Evolutionary conservation across 2,797 vertebrate genomes (phyloP), one percentile per base, ranked within the genome.

Genomic region (Bufotes viridis): DNA sequence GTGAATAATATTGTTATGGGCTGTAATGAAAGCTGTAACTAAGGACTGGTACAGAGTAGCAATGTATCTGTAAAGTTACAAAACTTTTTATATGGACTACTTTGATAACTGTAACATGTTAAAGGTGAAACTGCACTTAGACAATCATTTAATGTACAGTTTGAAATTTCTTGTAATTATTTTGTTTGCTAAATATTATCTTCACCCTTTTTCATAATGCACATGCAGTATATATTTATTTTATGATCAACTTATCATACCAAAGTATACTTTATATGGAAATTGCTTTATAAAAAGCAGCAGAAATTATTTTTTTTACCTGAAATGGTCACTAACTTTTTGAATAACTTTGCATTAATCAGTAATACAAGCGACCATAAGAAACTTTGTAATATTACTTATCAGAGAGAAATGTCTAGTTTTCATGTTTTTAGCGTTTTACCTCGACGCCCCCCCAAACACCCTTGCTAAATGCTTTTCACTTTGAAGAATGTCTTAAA

Each of bases 201-300:
- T 15, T 49, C 72, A 81, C 17, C 11, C 14, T 61, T 49, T 84
- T 75, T 60, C 12, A 60, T 63, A 17, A n/a, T 55, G 22, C 75
- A 34, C 72, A 76, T 85, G 3, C 69, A 49, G 6, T 13, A 76
- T 26, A 85, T 85, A 78, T 85, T 85, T 85, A 85, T 78, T 78
- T 53, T 53, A 78, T 51, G n/a, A 10, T 63, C 72, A 65, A 9
- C 60, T 53, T 67, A 78, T 26, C 17, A 22, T 65, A 26, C 74
- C 74, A 85, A 67, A 67, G 60, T 85, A 63, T 10, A 26, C 22
- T 24, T 61, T 13, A 84, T 51, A 11, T 26, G 26, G 61, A 49
- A 57, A 72, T 20, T 15, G 3, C 67, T 74, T 74, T 74, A 58
- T 29, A 58, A 34, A 42, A 1, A 24, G 11, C 51, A 24, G 2